Base-by-base conservation (phyloP, 2,797 vertebrate species). In the Trematomus bernacchii region DNA sequence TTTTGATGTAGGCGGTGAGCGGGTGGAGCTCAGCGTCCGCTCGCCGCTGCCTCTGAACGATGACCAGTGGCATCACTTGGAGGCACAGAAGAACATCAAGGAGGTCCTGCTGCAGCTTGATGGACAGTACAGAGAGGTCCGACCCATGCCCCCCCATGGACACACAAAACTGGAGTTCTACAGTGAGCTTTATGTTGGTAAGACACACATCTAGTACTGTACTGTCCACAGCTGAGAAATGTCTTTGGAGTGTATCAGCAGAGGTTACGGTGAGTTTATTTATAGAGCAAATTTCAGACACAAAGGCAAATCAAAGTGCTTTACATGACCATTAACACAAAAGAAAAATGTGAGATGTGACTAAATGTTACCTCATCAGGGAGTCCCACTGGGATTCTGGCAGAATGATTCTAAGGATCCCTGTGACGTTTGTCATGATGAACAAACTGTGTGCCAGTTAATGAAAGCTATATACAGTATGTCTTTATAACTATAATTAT, bases 171-270 rank as follows among this genome's bases (percentile, higher is more conserved):
- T 97, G 67, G 95, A 98, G 71, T 89, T 97, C 74, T 97, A 96
- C 94, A 98, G 96, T 70, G 96, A 99, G 76, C 94, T 99, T 1
- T 98, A 96, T 30, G 94, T 99, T 0, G 98, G 98, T 99, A 94
- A 96, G 97, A 60, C 30, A 27, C 19, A 65, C 47, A 16, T 12
- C 53, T 47, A 66, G 3, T 5, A 15, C 59, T 50, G 16, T 52
- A 27, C 8, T 43, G 12, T 33, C 43, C 33, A 19, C 27, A 61
- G 14, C 9, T 42, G 52, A 53, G 40, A 54, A 10, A 43, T 43
- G 27, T 64, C 27, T 64, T 15, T 37, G 37, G 27, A 16, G 16
- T 13, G 60, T 13, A 4, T 48, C 44, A 50, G n/a, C 62, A 51
- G 47, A 65, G n/a, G 2, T 37, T 9, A 9, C 1, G 27, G 33